Base-by-base conservation (phyloP, 2,888 invertebrate species). In the Acrobeloides nanus region DNA sequence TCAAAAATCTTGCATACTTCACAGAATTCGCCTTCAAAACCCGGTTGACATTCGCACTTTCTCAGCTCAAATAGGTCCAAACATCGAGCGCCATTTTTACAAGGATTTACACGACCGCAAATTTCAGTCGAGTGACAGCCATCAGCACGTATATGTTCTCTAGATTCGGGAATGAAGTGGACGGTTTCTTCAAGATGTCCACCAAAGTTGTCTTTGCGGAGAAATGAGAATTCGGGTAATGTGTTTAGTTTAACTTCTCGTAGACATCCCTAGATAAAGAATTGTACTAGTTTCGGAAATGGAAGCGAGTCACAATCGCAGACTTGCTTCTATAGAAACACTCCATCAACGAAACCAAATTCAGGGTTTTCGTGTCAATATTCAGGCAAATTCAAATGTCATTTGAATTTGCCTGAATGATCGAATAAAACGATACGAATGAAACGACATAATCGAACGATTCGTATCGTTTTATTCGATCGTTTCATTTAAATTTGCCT, bases 201-300 rank as follows among this genome's bases (percentile, higher is more conserved):
- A 27, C 51, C 51, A 23, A 10, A 24, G 10, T 39, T 29, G 17
- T 46, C 33, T 20, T 23, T 24, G 7, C 34, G 27, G 20, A 56
- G 23, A 45, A 59, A 59, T n/a, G 64, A 51, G 18, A 59, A 29
- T 4, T 53, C 44, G 3, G 60, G 59, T n/a, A 61, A 31, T 2
- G 17, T 21, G 24, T 23, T 20, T 18, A 64, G 10, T 6, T 20
- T 27, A n/a, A 51, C 34, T 37, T 52, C 48, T 23, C 38, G 47
- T 12, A 59, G 23, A 38, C 62, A 63, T 15, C 60, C 59, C 51
- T 62, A 25, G 12, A 55, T 59, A 25, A 41, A n/a, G n/a, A n/a
- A n/a, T n/a, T n/a, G n/a, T 29, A 17, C 37, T 32, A 4, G 24
- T 20, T 25, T 47, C 27, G 15, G 12, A 29, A 29, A 29, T 29